phyloP scores from a whole-genome alignment of 2,888 invertebrate genomes.

The Pristionchus entomophagus region DNA sequence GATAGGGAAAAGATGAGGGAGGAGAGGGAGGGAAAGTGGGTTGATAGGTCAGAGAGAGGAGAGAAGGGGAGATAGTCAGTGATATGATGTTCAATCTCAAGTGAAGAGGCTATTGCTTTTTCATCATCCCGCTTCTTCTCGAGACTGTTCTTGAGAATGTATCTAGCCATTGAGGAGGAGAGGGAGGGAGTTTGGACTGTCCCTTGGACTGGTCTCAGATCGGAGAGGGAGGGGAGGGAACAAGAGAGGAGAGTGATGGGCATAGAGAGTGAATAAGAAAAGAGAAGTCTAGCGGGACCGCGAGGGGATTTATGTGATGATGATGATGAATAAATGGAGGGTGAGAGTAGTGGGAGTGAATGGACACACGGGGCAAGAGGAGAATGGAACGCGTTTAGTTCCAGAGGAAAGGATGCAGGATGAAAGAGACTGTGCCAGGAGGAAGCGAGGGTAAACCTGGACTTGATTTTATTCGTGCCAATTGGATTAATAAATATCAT shows the following conservation, averaged over 20 bases:
- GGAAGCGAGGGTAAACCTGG: too few relatives aligned
- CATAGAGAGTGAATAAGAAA: not conserved
- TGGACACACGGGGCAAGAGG: not conserved
- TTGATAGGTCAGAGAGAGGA: constrained; percentile 36
- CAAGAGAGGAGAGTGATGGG: not conserved
- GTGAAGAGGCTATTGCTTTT: not conserved
- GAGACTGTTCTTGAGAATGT: constrained; percentile 35
- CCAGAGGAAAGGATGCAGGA: too few relatives aligned
- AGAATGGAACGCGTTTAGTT: not conserved
- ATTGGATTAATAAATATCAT: too few relatives aligned
- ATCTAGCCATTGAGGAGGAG: too few relatives aligned
- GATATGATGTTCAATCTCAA: constrained; percentile 23
- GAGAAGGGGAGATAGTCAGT: not conserved
- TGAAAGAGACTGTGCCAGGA: not conserved
- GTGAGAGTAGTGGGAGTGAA: not conserved
- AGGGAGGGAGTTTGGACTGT: constrained; percentile 2
- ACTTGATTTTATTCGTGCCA: too few relatives aligned
- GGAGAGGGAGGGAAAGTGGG: constrained; percentile 37
- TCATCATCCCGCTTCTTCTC: not conserved
- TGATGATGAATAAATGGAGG: constrained; percentile 21
- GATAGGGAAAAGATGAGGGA: not conserved
- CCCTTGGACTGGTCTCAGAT: constrained; percentile 21
- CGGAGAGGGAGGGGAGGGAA: not conserved
- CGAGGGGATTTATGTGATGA: not conserved
- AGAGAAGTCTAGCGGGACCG: constrained; percentile 12